These are phyloP conservation scores for Spisula solida DNA, from an alignment of 2,888 invertebrate genomes.

Conservation along the genomic window DNA sequence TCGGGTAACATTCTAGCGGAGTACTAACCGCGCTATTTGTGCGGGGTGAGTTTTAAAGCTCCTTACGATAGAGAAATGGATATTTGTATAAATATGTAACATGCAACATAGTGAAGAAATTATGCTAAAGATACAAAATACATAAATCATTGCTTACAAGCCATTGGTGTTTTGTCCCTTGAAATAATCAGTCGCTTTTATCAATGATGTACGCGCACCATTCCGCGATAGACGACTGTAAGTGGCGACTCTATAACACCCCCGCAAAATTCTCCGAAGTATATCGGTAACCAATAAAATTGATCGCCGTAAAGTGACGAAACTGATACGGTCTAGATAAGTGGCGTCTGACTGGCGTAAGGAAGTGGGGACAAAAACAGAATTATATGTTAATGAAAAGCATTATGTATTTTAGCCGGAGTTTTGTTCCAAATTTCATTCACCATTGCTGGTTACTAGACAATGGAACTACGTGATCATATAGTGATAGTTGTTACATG, in stretches of 20 bases:
- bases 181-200: neutral
- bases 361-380: conserved; percentile 15
- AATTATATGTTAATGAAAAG: conserved; percentile 33
- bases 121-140: too few species aligned
- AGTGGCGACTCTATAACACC: conserved; percentile 42
- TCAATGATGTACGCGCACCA: neutral
- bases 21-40: too few species aligned
- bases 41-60: too few species aligned
- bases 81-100: too few species aligned
- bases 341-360: conserved; percentile 18
- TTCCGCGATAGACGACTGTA: neutral
- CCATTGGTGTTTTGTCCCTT: neutral
- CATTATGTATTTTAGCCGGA: conserved; percentile 47
- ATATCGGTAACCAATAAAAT: conserved; percentile 57
- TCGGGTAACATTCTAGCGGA: too few species aligned
- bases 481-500: conserved; percentile 44
- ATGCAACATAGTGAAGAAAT: too few species aligned
- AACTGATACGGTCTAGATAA: conserved; percentile 31
- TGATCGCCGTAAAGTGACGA: conserved; percentile 31
- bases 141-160: too few species aligned
- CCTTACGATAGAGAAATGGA: too few species aligned
- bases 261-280: conserved; percentile 43
- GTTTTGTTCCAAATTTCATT: conserved; percentile 22
- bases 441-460: conserved; percentile 41
- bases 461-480: conserved; percentile 56